These are phyloP conservation scores for Rhopalosiphum nymphaeae DNA, from an alignment of 2,888 invertebrate species.

Conservation along the genomic window DNA sequence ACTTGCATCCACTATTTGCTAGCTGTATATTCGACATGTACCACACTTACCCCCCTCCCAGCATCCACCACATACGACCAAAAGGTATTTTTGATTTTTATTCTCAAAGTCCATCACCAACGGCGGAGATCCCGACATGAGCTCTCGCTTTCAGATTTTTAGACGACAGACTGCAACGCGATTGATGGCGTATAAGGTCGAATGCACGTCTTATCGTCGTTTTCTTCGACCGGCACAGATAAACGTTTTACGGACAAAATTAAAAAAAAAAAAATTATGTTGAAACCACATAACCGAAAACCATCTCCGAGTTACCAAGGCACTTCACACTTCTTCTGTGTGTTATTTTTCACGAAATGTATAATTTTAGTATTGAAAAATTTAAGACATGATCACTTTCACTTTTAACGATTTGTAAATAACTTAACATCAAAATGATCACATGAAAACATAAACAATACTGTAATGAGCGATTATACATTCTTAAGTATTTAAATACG, in stretches of 20 bases:
- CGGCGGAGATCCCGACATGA: neutral
- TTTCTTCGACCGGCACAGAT: neutral
- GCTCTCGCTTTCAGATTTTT: neutral
- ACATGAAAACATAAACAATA: neutral
- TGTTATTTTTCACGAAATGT: too few species aligned
- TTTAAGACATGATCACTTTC: neutral
- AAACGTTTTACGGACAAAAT: neutral
- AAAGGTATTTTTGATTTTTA: neutral
- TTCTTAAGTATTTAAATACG: neutral
- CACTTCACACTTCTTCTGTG: neutral
- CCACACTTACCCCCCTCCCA: too few species aligned
- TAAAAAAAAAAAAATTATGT: neutral
- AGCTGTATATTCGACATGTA: neutral
- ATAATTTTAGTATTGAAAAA: neutral
- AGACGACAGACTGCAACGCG: neutral
- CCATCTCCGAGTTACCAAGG: neutral
- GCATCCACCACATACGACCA: neutral
- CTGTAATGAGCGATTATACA: neutral
- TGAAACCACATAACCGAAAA: neutral
- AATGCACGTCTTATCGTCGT: neutral
- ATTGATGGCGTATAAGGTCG: neutral
- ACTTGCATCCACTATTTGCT: neutral
- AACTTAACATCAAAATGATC: neutral
- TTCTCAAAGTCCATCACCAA: neutral
- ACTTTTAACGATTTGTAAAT: neutral